These are phyloP conservation scores for Eurystomus gularis DNA, from an alignment of 2,113 vertebrate genomes.

Conservation along the genomic window DNA sequence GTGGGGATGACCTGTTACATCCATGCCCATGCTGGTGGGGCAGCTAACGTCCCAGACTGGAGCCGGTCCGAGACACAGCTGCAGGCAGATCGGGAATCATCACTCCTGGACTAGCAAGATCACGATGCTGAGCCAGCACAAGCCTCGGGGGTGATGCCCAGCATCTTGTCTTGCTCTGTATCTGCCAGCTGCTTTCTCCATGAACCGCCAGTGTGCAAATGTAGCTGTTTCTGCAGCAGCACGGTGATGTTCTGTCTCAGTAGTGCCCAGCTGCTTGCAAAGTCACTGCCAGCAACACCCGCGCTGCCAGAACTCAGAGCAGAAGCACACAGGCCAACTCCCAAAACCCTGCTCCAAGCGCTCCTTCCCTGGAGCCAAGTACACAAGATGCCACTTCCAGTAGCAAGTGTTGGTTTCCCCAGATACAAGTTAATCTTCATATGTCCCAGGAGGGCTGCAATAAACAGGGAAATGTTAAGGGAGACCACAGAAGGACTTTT, in stretches of 20 bases:
- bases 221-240: background rate
- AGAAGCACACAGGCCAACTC: background rate
- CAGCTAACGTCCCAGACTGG: background rate
- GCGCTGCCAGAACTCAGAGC: accelerated
- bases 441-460: background rate
- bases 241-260: background rate
- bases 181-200: background rate
- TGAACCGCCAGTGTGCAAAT: background rate
- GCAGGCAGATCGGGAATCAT: background rate
- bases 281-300: background rate
- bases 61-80: background rate
- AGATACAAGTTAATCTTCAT: background rate
- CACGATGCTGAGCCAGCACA: background rate
- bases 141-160: background rate
- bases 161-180: background rate
- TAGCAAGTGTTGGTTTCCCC: background rate
- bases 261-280: background rate
- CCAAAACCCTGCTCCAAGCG: background rate
- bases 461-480: background rate
- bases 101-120: background rate
- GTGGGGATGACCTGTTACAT: background rate
- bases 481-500: background rate
- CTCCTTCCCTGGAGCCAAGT: background rate
- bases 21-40: background rate
- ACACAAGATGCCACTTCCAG: background rate